phyloP scores from a whole-genome alignment of 2,888 invertebrate species.

The Mythimna vitellina region DNA sequence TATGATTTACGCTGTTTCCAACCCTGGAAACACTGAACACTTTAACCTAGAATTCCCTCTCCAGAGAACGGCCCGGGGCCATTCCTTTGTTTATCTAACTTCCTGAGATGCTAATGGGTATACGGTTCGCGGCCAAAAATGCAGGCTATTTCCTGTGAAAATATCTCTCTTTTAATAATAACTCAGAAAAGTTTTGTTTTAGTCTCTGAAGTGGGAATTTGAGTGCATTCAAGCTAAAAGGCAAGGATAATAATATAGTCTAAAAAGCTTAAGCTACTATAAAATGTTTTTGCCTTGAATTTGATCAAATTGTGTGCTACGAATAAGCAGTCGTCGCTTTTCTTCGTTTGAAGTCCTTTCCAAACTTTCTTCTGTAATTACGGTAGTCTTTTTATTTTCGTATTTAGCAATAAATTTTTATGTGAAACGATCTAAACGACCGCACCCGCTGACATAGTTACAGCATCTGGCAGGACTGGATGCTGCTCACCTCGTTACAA shows the following conservation, averaged over 20 bases:
- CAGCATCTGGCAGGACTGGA: constrained; percentile 60
- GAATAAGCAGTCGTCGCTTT: constrained; percentile 13
- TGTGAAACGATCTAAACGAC: constrained; percentile 34
- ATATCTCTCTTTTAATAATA: constrained; percentile 15
- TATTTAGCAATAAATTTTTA: constrained; percentile 29
- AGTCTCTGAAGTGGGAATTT: constrained; percentile 19
- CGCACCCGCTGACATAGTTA: constrained; percentile 61
- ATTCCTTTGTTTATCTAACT: constrained; percentile 54
- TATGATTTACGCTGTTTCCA: constrained; percentile 47
- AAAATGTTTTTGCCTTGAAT: constrained; percentile 1
- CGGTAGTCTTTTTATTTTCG: constrained; percentile 39
- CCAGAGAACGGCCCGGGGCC: constrained; percentile 35
- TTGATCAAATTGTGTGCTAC: neutral
- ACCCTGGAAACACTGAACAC: constrained; percentile 43
- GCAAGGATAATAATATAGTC: neutral
- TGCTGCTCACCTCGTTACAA: constrained; percentile 57
- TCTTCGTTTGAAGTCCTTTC: constrained; percentile 15
- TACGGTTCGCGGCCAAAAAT: constrained; percentile 39
- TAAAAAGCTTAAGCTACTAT: constrained; percentile 11
- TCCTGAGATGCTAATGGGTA: constrained; percentile 47
- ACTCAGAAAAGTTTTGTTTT: constrained; percentile 32
- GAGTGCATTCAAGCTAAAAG: constrained; percentile 20
- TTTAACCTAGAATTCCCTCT: constrained; percentile 40
- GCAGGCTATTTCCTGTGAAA: constrained; percentile 29
- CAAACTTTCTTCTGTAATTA: constrained; percentile 17